Base-by-base conservation (phyloP, 1,140 invertebrate species). In the Lasioglossum baleicum region DNA sequence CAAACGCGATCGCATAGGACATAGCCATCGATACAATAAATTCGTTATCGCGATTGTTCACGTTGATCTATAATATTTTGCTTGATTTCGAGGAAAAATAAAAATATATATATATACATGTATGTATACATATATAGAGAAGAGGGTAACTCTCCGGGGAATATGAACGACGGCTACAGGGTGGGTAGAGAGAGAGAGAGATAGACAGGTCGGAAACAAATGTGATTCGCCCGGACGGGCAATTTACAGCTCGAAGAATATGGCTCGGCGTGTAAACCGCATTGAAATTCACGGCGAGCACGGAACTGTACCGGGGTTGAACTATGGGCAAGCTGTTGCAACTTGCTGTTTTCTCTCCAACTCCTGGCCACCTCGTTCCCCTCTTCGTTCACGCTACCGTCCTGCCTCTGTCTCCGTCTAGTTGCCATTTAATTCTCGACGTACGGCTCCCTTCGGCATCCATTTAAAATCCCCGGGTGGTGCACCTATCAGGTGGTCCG, bases 301-400 rank as follows among this genome's bases (percentile, higher is more conserved):
- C 79, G 79, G 78, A 75, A 80, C 76, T 82, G 69, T 78, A 80
- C 71, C 79, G 75, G 63, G 71, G 77, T 70, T 90, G 88, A 91
- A 90, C 89, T 91, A 91, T 90, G 88, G 88, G 89, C 90, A 91
- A 91, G 88, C 90, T 91, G 90, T 91, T 91, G 90, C 90, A 88
- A 82, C 77, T 80, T 78, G 71, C 77, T 79, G 81, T 86, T 90
- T 87, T 84, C 88, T 87, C 83, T 84, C 75, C 80, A 75, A 75
- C 71, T 72, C 73, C 72, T 73, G 69, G 22, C 56, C 75, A 40
- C 60, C 66, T 48, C 60, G 58, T 82, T 67, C 74, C 61, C 48
- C 80, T 69, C 75, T 66, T 42, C 58, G 67, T 73, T 73, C 68
- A 10, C 63, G 73, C 68, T 26, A 35, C 69, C 74, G 70, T 78